These are phyloP conservation scores for Ophion ventricosus DNA, from an alignment of 2,888 invertebrate genomes.

Conservation along the genomic window DNA sequence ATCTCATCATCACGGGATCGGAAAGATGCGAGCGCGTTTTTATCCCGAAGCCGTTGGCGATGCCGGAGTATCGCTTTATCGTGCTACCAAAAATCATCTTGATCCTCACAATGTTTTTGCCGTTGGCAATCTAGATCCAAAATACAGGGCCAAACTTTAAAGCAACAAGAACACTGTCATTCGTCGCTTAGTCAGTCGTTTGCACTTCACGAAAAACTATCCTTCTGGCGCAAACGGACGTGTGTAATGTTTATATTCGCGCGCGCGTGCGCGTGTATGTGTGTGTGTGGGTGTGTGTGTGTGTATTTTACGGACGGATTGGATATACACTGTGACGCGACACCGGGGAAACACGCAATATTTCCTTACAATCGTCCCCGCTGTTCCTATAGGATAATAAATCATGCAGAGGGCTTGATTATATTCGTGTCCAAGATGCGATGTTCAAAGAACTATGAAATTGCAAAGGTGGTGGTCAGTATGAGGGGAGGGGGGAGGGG, in stretches of 20 bases:
- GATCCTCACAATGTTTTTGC: slow-evolving; percentile 98
- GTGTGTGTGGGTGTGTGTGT: not conserved
- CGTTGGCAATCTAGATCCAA: slow-evolving; percentile 88
- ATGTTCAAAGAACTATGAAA: slow-evolving; percentile 8
- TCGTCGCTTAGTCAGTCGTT: slow-evolving; percentile 21
- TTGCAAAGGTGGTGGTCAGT: slow-evolving; percentile 8
- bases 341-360: not conserved
- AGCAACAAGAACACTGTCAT: not conserved
- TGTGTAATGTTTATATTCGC: not conserved
- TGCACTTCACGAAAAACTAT: not conserved
- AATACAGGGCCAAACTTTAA: slow-evolving; percentile 69
- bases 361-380: slow-evolving; percentile 7
- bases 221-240: not conserved
- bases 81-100: slow-evolving; percentile 92
- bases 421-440: not conserved
- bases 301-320: not conserved
- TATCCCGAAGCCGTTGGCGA: slow-evolving; percentile 93
- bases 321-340: not conserved
- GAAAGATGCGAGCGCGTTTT: slow-evolving; percentile 96
- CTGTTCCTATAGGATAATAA: slow-evolving; percentile 16
- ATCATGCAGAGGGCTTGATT: slow-evolving; percentile 1
- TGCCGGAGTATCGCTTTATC: slow-evolving; percentile 90
- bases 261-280: not conserved
- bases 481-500: too few species aligned
- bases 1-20: slow-evolving; percentile 98